Evolutionary conservation across 2,113 vertebrate genomes (phyloP).

Genomic region (Azemiops feae): DNA sequence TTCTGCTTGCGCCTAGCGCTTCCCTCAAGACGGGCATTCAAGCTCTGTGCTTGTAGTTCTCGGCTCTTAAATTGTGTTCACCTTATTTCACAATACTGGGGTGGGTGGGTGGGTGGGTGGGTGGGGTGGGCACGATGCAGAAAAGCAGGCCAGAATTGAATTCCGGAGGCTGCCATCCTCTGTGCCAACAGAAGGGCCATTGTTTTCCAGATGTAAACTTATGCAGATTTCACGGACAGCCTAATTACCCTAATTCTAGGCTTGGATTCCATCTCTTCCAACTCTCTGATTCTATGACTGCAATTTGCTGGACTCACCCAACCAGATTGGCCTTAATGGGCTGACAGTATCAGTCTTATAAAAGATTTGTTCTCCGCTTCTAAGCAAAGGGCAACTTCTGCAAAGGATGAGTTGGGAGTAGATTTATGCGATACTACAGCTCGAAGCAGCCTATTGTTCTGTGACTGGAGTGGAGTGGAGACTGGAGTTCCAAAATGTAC

Average conservation of each 20-base stretch:
- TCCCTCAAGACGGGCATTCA: not conserved
- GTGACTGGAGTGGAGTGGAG: not conserved
- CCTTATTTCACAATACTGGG: not conserved
- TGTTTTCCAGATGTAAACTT: not conserved
- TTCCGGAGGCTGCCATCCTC: not conserved
- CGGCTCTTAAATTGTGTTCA: not conserved
- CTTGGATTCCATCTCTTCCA: not conserved
- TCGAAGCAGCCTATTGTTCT: not conserved
- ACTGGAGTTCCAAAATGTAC: not conserved
- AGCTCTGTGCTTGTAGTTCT: not conserved
- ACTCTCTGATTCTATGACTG: not conserved
- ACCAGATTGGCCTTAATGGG: not conserved
- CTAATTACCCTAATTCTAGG: not conserved
- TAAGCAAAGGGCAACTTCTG: too few relatives aligned
- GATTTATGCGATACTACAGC: not conserved
- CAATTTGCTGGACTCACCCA: not conserved
- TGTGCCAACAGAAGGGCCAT: not conserved
- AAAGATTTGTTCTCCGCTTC: not conserved
- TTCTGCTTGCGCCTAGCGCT: not conserved
- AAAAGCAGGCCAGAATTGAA: not conserved
- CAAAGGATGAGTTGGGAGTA: not conserved
- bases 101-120: too few relatives aligned
- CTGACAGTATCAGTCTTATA: not conserved
- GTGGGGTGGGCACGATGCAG: not conserved
- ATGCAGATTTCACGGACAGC: not conserved